These are phyloP conservation scores for Congeria kusceri DNA, from an alignment of 2,888 invertebrate species.

Conservation along the genomic window DNA sequence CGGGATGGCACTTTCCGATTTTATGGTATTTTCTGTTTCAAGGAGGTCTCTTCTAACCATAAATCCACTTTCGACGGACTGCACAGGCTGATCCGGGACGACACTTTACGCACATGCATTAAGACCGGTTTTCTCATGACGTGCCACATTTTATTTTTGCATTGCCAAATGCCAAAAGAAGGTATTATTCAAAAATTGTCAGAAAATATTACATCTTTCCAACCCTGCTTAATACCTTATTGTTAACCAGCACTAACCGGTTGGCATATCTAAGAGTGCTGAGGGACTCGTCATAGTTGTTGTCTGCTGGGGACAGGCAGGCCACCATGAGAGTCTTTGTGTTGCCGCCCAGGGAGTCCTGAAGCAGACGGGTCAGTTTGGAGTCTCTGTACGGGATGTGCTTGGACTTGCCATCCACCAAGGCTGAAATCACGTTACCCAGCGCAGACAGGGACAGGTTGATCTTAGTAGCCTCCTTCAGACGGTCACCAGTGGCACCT, in stretches of 20 bases:
- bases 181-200: no score
- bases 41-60: no score
- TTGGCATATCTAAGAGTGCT: constrained; percentile 93
- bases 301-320: constrained; percentile 92
- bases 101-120: no score
- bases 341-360: constrained; percentile 89
- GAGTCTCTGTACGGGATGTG: constrained; percentile 94
- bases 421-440: constrained; percentile 95
- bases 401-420: constrained; percentile 93
- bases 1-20: no score
- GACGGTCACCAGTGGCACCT: constrained; percentile 93
- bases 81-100: no score
- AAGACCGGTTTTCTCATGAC: no score
- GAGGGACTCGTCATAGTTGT: constrained; percentile 93
- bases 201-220: no score
- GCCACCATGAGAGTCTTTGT: constrained; percentile 96
- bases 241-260: constrained; percentile 39
- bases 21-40: no score
- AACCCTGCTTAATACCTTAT: no score
- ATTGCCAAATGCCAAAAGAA: no score
- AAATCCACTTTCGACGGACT: no score
- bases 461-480: constrained; percentile 96
- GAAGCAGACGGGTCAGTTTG: constrained; percentile 88
- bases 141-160: no score
- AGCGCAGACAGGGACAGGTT: constrained; percentile 94